Conservation (phyloP, 2,113 vertebrate genomes). For the Ceyx margarethae region DNA sequence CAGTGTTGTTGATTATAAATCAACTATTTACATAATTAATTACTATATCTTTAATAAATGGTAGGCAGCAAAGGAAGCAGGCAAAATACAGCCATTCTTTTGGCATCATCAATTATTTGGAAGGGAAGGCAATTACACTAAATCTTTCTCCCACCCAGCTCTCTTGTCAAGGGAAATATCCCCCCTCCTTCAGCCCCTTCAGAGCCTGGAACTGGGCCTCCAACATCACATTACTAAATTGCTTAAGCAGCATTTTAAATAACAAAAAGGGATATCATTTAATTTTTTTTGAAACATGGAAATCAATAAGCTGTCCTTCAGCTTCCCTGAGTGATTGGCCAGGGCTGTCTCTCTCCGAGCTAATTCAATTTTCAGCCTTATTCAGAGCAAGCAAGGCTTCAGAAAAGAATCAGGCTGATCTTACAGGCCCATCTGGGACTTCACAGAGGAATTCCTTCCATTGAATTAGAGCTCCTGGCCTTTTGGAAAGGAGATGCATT, state of each 20-base stretch:
- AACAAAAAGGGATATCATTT: constrained; percentile 76
- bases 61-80: background rate
- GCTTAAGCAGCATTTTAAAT: constrained; percentile 78
- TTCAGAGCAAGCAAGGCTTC: constrained; percentile 15
- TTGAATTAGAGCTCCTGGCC: constrained; percentile 74
- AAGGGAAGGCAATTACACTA: constrained; percentile 59
- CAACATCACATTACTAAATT: constrained; percentile 70
- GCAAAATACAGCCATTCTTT: constrained; percentile 55
- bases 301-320: constrained; percentile 80
- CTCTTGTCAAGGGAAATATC: constrained; percentile 44
- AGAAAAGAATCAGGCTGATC: constrained; percentile 64
- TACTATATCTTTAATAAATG: constrained; percentile 71
- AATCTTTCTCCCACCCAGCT: constrained; percentile 32
- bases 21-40: constrained; percentile 76
- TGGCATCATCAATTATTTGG: constrained; percentile 56
- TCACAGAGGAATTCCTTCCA: constrained; percentile 62
- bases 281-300: constrained; percentile 71
- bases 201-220: constrained; percentile 58
- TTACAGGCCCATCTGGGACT: constrained; percentile 54
- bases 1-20: constrained; percentile 63
- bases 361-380: constrained; percentile 68
- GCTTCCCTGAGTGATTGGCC: constrained; percentile 63
- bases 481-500: constrained; percentile 70
- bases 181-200: constrained; percentile 23
- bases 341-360: constrained; percentile 28